These are phyloP conservation scores for Microcebus lehilahytsara DNA, from an alignment of 2,113 vertebrate species.

Conservation along the genomic window DNA sequence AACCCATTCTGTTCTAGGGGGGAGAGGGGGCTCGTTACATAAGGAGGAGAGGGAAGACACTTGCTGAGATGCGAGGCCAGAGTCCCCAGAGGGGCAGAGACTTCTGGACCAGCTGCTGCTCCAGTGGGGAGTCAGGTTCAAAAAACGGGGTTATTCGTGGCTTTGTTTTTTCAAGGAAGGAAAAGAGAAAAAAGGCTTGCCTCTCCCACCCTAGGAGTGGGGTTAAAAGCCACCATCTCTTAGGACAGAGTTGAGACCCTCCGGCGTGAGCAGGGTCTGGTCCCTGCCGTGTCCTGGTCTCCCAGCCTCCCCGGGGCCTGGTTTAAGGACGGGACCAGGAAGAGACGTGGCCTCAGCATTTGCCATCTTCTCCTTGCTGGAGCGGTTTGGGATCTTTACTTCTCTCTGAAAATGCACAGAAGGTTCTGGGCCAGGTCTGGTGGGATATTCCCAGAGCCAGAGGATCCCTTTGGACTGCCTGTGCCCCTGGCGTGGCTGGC, in stretches of 20 bases:
- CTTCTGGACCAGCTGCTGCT: neutral
- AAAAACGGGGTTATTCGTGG: neutral
- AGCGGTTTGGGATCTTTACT: neutral
- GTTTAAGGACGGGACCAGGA: neutral
- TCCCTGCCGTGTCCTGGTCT: too few species aligned
- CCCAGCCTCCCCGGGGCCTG: too few species aligned
- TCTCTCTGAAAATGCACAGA: neutral
- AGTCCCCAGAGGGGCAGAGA: conserved; percentile 28
- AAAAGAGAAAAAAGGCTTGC: neutral
- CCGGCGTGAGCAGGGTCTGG: neutral
- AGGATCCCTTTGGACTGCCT: neutral
- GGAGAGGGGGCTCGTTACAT: neutral
- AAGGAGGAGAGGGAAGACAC: neutral
- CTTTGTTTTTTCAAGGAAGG: neutral
- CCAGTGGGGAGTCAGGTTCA: conserved; percentile 10
- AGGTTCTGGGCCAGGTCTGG: neutral
- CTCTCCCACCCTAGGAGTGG: neutral
- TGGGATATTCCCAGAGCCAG: neutral
- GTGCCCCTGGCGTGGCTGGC: neutral
- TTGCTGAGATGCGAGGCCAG: neutral
- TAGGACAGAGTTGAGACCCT: neutral
- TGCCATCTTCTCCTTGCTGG: neutral
- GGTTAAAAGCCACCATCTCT: neutral
- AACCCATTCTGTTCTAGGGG: neutral
- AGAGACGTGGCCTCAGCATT: neutral